Conservation (phyloP, 2,113 vertebrate species). For the Malurus alboscapulatus region DNA sequence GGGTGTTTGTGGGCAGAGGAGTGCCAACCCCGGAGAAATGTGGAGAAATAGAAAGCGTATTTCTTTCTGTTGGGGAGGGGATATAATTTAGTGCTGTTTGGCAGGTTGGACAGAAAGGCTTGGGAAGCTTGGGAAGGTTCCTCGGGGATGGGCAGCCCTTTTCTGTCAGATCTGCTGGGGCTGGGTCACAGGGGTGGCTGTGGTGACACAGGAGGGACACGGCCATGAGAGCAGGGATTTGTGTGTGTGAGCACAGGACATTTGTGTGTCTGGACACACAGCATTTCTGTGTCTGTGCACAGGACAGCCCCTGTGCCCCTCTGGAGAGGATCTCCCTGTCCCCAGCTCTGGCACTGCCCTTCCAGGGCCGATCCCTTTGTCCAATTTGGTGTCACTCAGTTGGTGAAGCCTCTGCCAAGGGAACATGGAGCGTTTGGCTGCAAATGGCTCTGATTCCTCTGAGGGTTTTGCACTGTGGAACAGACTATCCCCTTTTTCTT, state of each 20-base stretch:
- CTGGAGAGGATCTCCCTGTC: not conserved
- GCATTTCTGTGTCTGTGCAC: not conserved
- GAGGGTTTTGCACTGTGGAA: not conserved
- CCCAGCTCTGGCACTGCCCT: not conserved
- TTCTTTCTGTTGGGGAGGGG: fast-evolving
- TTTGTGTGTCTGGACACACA: not conserved
- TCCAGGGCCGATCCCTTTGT: not conserved
- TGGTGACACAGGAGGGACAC: fast-evolving
- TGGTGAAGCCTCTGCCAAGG: not conserved
- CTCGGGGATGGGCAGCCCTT: not conserved
- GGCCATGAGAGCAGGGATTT: not conserved
- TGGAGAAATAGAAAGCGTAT: fast-evolving
- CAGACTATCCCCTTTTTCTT: not conserved
- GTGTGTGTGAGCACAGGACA: not conserved
- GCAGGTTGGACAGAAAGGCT: not conserved
- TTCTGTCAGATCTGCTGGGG: not conserved
- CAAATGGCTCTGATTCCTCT: not conserved
- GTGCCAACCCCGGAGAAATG: not conserved
- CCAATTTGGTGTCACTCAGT: fast-evolving
- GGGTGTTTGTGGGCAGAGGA: not conserved
- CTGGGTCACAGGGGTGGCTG: fast-evolving
- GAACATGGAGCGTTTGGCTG: not conserved
- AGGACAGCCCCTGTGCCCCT: not conserved
- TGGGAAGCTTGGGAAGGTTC: not conserved
- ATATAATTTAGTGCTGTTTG: not conserved